Evolutionary conservation across 1,140 invertebrate species (phyloP), one percentile per base, ranked within the genome.

Genomic region (Harlomillsia oculata): DNA sequence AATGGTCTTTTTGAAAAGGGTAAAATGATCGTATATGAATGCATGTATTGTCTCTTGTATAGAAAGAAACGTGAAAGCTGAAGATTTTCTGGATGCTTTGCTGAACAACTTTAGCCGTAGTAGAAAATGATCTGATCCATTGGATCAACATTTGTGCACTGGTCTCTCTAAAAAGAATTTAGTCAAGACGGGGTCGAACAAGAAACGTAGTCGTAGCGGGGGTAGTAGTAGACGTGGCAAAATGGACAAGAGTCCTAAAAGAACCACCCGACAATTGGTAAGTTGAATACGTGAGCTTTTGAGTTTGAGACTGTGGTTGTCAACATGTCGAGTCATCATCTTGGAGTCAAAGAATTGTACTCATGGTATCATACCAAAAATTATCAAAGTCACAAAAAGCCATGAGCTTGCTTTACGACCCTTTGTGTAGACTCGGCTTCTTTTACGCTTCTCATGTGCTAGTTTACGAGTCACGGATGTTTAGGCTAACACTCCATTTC

Each of bases 221-320:
- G 9, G 32, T 9, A 34, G 32, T 34, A 34, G n/a, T 9, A 34
- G 32, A 9, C 32, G n/a, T 9, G 34, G 34, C 16, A 23, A 37
- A 48, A 44, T 51, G 46, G 54, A 62, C 8, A 49, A 49, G 26
- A 62, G 60, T 44, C 60, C 60, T 8, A 62, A 62, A 23, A 29
- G 60, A 34, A 56, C 43, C 20, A 62, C 55, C 11, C 54, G 60
- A 32, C 60, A 62, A 39, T 52, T 62, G 55, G 60, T 62, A 58
- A 50, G 51, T 8, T 5, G 30, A 14, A 14, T 25, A 14, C 25
- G 16, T 44, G 18, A 13, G 11, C 5, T 2, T 6, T 5, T 6
- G 11, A 21, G 25, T 4, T 14, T 5, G 2, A 21, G 5, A 26
- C 25, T 44, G n/a, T 21, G 11, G 9, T 21, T 20, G 11, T 9